phyloP scores from a whole-genome alignment of 1,140 invertebrate species.

The Neodiprion virginianus region DNA sequence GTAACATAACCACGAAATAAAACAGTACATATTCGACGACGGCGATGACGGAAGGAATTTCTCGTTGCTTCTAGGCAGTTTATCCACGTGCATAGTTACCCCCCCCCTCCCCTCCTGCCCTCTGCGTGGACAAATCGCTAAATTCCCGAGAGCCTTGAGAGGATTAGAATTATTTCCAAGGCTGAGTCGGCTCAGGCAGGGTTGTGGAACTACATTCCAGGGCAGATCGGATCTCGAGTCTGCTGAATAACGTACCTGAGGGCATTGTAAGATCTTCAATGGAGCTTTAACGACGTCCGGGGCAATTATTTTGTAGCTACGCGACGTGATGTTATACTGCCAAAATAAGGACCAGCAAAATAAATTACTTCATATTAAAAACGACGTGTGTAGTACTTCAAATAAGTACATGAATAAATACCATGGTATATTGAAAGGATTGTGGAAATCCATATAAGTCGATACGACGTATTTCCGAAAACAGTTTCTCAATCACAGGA shows the following conservation, averaged over 20 bases:
- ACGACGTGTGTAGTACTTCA: no score
- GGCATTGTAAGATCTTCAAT: not conserved
- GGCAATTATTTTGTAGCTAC: no score
- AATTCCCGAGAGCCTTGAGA: slow-evolving; percentile 2
- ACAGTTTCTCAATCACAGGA: no score
- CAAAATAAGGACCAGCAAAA: no score
- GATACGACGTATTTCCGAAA: no score
- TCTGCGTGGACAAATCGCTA: not conserved
- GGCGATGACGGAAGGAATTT: not conserved
- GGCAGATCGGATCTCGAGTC: not conserved
- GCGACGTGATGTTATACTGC: no score
- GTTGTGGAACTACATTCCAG: slow-evolving; percentile 1
- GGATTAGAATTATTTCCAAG: not conserved
- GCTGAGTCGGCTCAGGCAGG: not conserved
- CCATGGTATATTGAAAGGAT: no score
- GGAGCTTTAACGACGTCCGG: not conserved
- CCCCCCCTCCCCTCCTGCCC: not conserved
- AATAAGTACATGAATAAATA: no score
- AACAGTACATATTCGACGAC: not conserved
- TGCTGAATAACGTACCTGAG: not conserved
- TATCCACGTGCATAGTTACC: not conserved
- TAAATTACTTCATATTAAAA: no score
- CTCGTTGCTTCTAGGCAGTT: not conserved
- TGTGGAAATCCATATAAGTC: no score
- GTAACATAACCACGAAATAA: no score